These are phyloP conservation scores for Chelidonichthys spinosus DNA, from an alignment of 2,797 vertebrate genomes.

Conservation along the genomic window DNA sequence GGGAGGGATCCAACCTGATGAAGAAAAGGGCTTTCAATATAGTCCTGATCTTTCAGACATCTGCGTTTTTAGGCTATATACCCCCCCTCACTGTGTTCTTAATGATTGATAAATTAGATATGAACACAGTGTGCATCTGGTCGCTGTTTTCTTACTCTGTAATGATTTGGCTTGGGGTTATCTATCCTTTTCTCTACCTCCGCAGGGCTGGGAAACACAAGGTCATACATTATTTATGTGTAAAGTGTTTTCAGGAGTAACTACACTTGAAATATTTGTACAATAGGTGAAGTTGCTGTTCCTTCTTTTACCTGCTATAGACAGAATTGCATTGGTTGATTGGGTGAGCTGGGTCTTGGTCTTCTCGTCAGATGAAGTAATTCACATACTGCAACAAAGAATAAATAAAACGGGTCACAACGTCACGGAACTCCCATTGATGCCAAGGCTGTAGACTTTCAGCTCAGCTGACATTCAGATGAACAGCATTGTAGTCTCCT, in stretches of 20 bases:
- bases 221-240: not conserved
- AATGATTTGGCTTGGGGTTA: not conserved
- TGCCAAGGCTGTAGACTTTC: too few species aligned
- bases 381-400: not conserved
- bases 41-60: not conserved
- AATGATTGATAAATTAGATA: fast-evolving
- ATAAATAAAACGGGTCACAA: not conserved
- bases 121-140: not conserved
- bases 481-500: too few species aligned
- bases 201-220: not conserved
- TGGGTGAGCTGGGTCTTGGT: not conserved
- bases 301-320: not conserved
- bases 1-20: not conserved
- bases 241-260: not conserved
- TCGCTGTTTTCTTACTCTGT: not conserved
- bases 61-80: not conserved
- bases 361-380: not conserved
- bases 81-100: not conserved
- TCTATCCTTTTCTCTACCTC: conserved; percentile 6
- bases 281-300: not conserved
- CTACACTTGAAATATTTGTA: not conserved
- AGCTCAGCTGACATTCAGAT: too few species aligned
- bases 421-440: too few species aligned
- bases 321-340: not conserved
- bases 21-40: conserved; percentile 12